Conservation (phyloP, 2,888 invertebrate genomes). For the Onchidella celtica region DNA sequence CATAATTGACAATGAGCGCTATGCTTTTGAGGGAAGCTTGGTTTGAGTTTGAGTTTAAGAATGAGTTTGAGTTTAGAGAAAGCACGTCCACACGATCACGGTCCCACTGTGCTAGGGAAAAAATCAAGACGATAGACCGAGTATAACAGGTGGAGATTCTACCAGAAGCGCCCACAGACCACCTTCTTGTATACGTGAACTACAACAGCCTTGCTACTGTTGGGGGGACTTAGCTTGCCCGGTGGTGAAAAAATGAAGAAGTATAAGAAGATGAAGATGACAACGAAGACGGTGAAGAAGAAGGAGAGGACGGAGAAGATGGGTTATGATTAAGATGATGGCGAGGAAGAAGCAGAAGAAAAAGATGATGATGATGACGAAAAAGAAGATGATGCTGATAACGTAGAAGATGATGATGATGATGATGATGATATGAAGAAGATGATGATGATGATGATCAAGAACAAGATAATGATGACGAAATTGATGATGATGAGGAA, state of each 20-base stretch:
- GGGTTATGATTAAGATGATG: too few species aligned
- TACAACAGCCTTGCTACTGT: not conserved
- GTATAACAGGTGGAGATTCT: too few species aligned
- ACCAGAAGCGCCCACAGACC: not conserved
- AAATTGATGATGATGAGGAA: slow-evolving; percentile 25
- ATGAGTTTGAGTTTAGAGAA: too few species aligned
- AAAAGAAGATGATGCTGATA: slow-evolving; percentile 21
- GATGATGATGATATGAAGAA: too few species aligned
- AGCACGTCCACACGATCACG: too few species aligned
- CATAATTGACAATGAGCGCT: too few species aligned
- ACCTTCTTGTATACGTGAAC: not conserved
- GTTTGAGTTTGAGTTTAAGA: too few species aligned
- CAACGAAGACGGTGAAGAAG: slow-evolving; percentile 28
- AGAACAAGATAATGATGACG: slow-evolving; percentile 17
- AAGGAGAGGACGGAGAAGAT: slow-evolving; percentile 28
- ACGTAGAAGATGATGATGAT: slow-evolving; percentile 21
- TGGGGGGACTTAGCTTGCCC: too few species aligned
- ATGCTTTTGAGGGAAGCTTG: not conserved
- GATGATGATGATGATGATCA: slow-evolving; percentile 15
- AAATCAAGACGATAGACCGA: too few species aligned
- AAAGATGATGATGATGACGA: too few species aligned
- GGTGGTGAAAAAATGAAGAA: not conserved
- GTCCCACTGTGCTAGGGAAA: too few species aligned
- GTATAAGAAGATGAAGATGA: slow-evolving; percentile 25
- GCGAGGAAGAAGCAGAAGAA: too few species aligned